Conservation (phyloP, 2,888 invertebrate genomes). For the Disparrhopalites patrizii region DNA sequence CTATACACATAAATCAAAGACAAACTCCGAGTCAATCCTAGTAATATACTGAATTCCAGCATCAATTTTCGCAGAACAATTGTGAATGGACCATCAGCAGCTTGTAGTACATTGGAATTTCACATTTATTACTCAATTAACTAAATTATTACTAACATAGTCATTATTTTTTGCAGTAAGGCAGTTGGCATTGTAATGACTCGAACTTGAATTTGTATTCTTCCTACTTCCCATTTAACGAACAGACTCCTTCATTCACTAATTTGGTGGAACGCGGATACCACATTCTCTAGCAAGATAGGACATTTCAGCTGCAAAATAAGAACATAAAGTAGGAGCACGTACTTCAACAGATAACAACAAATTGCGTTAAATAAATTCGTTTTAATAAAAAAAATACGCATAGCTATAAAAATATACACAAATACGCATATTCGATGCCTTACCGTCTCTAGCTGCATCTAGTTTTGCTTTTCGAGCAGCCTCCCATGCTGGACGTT, state of each 20-base stretch:
- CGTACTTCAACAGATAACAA: neutral
- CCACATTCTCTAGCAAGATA: constrained; percentile 50
- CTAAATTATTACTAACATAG: constrained; percentile 2
- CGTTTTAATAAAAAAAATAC: no score
- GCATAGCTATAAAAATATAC: no score
- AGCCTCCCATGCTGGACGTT: constrained; percentile 51
- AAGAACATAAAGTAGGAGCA: neutral
- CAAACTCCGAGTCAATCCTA: neutral
- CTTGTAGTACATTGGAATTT: neutral
- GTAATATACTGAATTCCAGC: no score
- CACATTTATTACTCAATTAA: constrained; percentile 1
- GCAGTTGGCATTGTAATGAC: constrained; percentile 5
- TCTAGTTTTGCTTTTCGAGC: no score
- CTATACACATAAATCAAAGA: neutral
- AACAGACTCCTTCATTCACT: constrained; percentile 37
- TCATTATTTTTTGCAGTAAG: neutral
- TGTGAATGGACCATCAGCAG: neutral
- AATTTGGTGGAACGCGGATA: constrained; percentile 49
- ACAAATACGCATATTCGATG: no score
- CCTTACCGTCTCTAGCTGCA: no score
- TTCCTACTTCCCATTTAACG: neutral
- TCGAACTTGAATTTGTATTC: neutral
- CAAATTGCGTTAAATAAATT: neutral
- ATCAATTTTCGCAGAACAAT: neutral
- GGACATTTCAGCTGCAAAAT: constrained; percentile 50